Conservation (phyloP, 2,888 invertebrate genomes). For the Bibio marci region DNA sequence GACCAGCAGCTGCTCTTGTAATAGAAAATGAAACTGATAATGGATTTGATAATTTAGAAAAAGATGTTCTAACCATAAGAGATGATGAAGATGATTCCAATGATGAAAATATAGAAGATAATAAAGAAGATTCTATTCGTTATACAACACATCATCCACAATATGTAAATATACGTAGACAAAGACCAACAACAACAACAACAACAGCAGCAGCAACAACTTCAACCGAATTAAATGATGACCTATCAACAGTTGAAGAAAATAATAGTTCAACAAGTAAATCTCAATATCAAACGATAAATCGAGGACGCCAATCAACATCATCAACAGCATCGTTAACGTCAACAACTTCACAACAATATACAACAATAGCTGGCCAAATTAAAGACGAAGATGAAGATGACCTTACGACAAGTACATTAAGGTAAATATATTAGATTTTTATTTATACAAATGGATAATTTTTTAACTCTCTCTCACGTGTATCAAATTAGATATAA, state of each 20-base stretch:
- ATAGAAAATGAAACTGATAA: conserved; percentile 21
- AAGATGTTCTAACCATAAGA: conserved; percentile 9
- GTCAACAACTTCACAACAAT: neutral
- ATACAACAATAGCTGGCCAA: neutral
- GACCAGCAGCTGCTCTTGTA: conserved; percentile 28
- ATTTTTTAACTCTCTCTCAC: too few species aligned
- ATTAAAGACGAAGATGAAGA: conserved; percentile 8
- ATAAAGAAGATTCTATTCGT: conserved; percentile 4
- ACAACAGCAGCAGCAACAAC: conserved; percentile 6
- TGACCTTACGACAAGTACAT: conserved; percentile 1
- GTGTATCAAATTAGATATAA: conserved; percentile 25
- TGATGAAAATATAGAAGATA: conserved; percentile 9
- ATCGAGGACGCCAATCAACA: conserved; percentile 19
- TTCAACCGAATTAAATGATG: conserved; percentile 11
- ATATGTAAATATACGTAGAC: conserved; percentile 55
- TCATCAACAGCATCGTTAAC: conserved; percentile 9
- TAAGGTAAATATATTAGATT: neutral
- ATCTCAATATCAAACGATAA: conserved; percentile 17
- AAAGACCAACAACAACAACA: conserved; percentile 33
- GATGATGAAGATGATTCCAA: conserved; percentile 14
- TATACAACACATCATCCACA: conserved; percentile 32
- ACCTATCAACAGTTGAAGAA: conserved; percentile 6
- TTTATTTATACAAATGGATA: too few species aligned
- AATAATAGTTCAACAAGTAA: conserved; percentile 3
- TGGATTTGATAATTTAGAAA: conserved; percentile 13